Evolutionary conservation across 1,140 invertebrate species (phyloP).

Genomic region (Trichonephila inaurata): DNA sequence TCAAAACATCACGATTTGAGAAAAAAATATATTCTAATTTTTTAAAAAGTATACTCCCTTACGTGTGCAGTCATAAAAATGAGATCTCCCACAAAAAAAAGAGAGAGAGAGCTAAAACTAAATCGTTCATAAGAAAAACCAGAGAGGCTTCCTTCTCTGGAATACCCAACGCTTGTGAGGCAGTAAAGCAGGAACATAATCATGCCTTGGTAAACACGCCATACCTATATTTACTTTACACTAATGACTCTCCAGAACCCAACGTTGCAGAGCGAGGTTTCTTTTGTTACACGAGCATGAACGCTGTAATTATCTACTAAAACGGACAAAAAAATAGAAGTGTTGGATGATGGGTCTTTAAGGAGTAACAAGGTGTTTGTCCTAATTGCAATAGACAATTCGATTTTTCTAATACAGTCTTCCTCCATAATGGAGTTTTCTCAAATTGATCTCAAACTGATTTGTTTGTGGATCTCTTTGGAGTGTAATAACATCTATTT

Average conservation of each 20-base stretch:
- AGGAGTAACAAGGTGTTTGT: background rate
- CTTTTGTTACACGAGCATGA: constrained; percentile 1
- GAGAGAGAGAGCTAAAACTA: background rate
- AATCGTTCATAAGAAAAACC: background rate
- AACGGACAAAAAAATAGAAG: background rate
- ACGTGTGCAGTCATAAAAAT: no score
- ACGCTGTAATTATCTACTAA: background rate
- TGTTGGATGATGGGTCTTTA: background rate
- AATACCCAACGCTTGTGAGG: background rate
- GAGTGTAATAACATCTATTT: no score
- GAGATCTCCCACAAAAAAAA: background rate
- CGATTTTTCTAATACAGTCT: background rate
- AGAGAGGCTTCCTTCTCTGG: background rate
- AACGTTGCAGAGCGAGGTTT: background rate
- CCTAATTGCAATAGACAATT: background rate
- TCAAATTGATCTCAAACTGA: background rate
- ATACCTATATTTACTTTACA: constrained; percentile 2
- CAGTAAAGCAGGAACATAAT: constrained; percentile 7
- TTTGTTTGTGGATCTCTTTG: background rate
- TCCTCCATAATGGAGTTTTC: background rate
- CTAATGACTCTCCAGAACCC: constrained; percentile 1
- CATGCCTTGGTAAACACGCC: constrained; percentile 7
- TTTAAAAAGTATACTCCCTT: no score
- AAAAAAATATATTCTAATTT: no score
- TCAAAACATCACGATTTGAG: no score